These are phyloP conservation scores for Tholera decimalis DNA, from an alignment of 2,888 invertebrate genomes.

Conservation along the genomic window DNA sequence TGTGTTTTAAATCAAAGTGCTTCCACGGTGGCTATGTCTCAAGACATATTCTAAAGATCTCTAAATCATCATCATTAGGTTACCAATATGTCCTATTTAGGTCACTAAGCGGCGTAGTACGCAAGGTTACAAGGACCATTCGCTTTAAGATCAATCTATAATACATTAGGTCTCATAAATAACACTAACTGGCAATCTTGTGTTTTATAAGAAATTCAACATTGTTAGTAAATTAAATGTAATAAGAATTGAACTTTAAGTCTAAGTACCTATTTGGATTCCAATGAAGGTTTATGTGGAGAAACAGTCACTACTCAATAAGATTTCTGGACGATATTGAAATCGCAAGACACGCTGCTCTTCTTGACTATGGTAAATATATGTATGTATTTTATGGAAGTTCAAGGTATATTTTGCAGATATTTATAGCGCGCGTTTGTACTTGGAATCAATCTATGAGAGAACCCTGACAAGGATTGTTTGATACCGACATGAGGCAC, in stretches of 20 bases:
- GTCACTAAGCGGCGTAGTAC: not conserved
- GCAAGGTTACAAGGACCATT: conserved; percentile 9
- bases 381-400: too few species aligned
- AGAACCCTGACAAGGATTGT: too few species aligned
- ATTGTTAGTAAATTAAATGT: not conserved
- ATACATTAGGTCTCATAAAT: conserved; percentile 28
- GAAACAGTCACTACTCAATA: not conserved
- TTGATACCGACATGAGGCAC: too few species aligned
- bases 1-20: too few species aligned
- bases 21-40: too few species aligned
- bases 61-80: conserved; percentile 21
- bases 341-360: not conserved
- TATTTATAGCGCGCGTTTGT: too few species aligned
- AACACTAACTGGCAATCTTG: conserved; percentile 14
- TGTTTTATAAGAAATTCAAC: conserved; percentile 8
- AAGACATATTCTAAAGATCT: conserved; percentile 1
- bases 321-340: not conserved
- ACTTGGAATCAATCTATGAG: too few species aligned
- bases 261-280: not conserved
- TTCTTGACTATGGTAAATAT: too few species aligned
- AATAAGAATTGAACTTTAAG: not conserved
- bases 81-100: conserved; percentile 11
- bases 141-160: conserved; percentile 33
- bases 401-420: too few species aligned
- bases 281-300: not conserved